Evolutionary conservation across 1,140 invertebrate genomes (phyloP), one percentile per base, ranked within the genome.

Genomic region (Saccostrea glomerata): DNA sequence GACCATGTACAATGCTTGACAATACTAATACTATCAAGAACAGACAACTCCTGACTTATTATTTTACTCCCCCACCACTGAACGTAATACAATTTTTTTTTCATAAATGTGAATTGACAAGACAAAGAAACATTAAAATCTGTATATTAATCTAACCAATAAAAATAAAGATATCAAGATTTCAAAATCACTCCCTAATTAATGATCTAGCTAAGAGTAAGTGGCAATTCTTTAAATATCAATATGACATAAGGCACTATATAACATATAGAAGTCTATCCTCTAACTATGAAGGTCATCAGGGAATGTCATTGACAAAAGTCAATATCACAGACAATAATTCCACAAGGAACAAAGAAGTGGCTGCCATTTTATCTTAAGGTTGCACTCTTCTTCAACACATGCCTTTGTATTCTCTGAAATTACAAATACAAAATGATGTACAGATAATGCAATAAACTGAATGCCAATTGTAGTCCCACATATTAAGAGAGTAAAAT

Each of bases 341-440:
- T 77, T 25, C 70, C 30, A 77, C 30, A 77, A 17, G 25, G 25
- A 30, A 23, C 70, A 77, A 11, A 23, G 2, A 73, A 13, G 13
- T 15, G 30, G 70, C 23, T 36, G 30, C 15, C 30, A 30, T 36
- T 77, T 77, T 88, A 66, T 90, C 90, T 20, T 85, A 77, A 36
- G 15, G 70, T 77, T 77, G 70, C 87, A 47, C 70, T 70, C n/a
- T 89, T 91, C 86, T 83, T 84, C 82, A 90, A 84, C 30, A 87
- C 84, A 83, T 87, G 88, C 77, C 85, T 88, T 83, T 91, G 91
- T 86, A 90, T 87, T 89, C 87, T 89, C 91, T 91, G 88, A 58
- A 90, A 89, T 77, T 70, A 70, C 15, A 88, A 87, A 87, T 82
- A 82, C 0, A 60, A 54, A 25, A 66, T 40, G 0, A n/a, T 63